Evolutionary conservation across 2,888 invertebrate species (phyloP).

Genomic region (Andrena trimmerana): DNA sequence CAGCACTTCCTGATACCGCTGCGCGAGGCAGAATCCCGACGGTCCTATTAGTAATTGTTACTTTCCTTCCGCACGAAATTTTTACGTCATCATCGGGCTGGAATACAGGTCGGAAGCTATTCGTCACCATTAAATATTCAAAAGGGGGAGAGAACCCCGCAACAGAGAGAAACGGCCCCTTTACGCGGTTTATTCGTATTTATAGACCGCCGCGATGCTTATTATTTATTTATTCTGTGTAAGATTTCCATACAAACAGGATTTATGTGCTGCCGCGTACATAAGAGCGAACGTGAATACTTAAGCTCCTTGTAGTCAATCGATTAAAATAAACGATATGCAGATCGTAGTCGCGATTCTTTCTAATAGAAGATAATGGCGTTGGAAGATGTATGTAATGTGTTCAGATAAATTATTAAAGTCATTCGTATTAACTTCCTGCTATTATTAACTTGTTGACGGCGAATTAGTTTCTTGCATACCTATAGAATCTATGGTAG

Average conservation of each 20-base stretch:
- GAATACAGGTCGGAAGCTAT: conserved; percentile 60
- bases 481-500: neutral
- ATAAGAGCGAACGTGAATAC: conserved; percentile 28
- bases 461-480: neutral
- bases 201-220: conserved; percentile 51
- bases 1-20: conserved; percentile 17
- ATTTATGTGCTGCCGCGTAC: conserved; percentile 40
- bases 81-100: conserved; percentile 45
- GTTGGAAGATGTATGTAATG: too few relatives aligned
- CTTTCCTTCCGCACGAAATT: conserved; percentile 45
- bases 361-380: too few relatives aligned
- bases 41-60: conserved; percentile 26
- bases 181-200: conserved; percentile 58
- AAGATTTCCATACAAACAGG: conserved; percentile 67
- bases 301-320: neutral
- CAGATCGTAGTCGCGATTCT: neutral
- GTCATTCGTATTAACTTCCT: neutral
- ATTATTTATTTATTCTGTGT: conserved; percentile 69
- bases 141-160: conserved; percentile 42
- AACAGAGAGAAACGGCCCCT: conserved; percentile 50
- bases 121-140: conserved; percentile 67
- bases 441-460: neutral
- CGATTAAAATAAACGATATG: conserved; percentile 4
- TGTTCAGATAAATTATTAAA: neutral
- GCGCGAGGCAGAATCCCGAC: neutral